Base-by-base conservation (phyloP, 1,140 invertebrate species). In the Acyrthosiphon pisum region DNA sequence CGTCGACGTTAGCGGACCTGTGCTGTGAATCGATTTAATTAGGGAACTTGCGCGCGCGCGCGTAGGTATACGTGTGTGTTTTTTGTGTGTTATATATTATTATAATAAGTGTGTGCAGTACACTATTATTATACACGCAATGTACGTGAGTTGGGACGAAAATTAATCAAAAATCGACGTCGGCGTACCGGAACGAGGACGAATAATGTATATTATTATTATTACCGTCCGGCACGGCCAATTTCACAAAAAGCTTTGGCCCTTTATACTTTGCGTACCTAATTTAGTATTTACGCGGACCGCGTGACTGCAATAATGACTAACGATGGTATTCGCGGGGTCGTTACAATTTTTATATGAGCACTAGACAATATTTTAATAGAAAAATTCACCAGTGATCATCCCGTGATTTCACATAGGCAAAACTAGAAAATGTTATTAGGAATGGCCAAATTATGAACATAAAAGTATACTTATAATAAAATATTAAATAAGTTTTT, bases 91-190 rank as follows among this genome's bases (percentile, higher is more conserved):
- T 26, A 60, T 30, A 6, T 68, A 14, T 41, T 60, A 68, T 68
- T n/a, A 68, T 30, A 68, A 68, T 68, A n/a, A 14, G 11, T 35
- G 60, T 76, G 60, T 76, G 14, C 14, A 76, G n/a, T 76, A 76
- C 60, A 76, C 30, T 76, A 76, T 76, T 76, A 76, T 76, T 76
- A 76, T 76, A 76, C 60, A 76, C 60, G 60, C 60, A 14, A 76
- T 76, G 60, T 14, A 76, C 60, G 60, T 76, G 60, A 76, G 30
- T 76, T 76, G 60, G 60, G 60, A 76, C 60, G 30, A 76, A 76
- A 76, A 76, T 76, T 76, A 76, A 76, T 76, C 60, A 76, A 76
- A 68, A 76, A n/a, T 76, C 60, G 60, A 76, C 60, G n/a, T 76
- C n/a, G 60, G 60, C 60, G 14, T 76, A n/a, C 60, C 30, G 60